Evolutionary conservation across 2,113 vertebrate species (phyloP).

Genomic region (Microtus pennsylvanicus): DNA sequence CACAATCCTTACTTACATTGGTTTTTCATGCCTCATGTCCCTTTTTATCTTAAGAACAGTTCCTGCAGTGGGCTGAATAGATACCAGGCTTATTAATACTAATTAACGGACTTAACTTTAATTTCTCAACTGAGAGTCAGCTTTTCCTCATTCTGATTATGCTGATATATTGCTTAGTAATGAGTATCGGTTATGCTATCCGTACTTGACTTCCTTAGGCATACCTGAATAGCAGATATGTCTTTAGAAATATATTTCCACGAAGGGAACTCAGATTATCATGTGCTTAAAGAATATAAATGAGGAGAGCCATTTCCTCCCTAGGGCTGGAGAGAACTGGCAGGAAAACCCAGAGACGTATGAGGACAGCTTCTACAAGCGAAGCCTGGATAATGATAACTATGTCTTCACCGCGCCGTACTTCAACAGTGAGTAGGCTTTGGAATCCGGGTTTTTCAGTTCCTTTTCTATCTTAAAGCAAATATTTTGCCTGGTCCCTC

Average conservation of each 20-base stretch:
- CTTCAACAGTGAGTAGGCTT: conserved; percentile 93
- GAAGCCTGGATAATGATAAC: conserved; percentile 97
- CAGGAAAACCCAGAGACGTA: conserved; percentile 96
- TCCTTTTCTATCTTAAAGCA: conserved; percentile 5
- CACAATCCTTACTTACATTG: neutral
- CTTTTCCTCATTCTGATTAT: neutral
- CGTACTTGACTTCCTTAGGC: neutral
- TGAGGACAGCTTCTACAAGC: conserved; percentile 98
- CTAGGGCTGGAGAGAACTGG: conserved; percentile 95
- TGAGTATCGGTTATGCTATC: neutral
- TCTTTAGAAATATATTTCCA: conserved; percentile 17
- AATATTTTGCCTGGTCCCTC: neutral
- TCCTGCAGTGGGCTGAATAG: neutral
- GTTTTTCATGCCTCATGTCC: neutral
- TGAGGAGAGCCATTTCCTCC: conserved; percentile 68
- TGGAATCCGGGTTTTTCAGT: neutral
- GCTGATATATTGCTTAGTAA: neutral
- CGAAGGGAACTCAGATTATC: conserved; percentile 16
- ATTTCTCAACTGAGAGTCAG: neutral
- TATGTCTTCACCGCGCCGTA: conserved; percentile 97
- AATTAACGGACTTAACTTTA: neutral
- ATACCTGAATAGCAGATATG: neutral
- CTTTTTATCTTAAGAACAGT: neutral
- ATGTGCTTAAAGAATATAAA: conserved; percentile 54
- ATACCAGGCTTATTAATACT: neutral